phyloP scores from a whole-genome alignment of 2,113 vertebrate species.

The Notechis scutatus region DNA sequence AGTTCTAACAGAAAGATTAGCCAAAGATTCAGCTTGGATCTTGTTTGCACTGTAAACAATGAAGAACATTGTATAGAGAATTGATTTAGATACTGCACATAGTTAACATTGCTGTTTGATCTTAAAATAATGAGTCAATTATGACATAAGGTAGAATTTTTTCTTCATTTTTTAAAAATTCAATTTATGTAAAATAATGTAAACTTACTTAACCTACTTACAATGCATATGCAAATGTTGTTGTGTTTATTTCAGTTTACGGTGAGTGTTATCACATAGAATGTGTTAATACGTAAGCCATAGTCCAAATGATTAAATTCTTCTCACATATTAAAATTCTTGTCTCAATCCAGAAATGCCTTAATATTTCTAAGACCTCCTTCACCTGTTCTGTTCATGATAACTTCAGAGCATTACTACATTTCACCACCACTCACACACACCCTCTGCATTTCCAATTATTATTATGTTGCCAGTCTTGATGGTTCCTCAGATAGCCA shows the following conservation, averaged over 20 bases:
- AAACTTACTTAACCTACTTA: constrained; percentile 24
- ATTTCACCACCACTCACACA: constrained; percentile 37
- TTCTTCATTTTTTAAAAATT: neutral
- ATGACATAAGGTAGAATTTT: neutral
- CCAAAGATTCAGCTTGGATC: constrained; percentile 13
- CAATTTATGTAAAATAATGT: neutral
- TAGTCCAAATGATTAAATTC: neutral
- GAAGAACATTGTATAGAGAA: neutral
- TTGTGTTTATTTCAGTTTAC: neutral
- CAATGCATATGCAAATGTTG: constrained; percentile 1
- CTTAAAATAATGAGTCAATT: neutral
- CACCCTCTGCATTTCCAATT: constrained; percentile 38
- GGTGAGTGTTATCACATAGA: neutral
- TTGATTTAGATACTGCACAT: neutral
- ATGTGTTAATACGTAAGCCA: neutral
- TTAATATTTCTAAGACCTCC: constrained; percentile 1
- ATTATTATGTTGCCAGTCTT: constrained; percentile 68
- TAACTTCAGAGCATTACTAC: constrained; percentile 7
- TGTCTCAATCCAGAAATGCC: constrained; percentile 19
- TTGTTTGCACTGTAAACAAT: constrained; percentile 24
- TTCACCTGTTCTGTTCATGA: constrained; percentile 22
- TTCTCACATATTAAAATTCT: constrained; percentile 5
- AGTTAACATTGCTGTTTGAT: neutral
- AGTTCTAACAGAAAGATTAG: constrained; percentile 40
- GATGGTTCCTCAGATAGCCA: constrained; percentile 63